A percentile compares a stretch with the other conserved stretches of the same genome.
Evolutionary conservation across 2,113 vertebrate genomes (phyloP).

Genomic region (Arizona elegans): DNA sequence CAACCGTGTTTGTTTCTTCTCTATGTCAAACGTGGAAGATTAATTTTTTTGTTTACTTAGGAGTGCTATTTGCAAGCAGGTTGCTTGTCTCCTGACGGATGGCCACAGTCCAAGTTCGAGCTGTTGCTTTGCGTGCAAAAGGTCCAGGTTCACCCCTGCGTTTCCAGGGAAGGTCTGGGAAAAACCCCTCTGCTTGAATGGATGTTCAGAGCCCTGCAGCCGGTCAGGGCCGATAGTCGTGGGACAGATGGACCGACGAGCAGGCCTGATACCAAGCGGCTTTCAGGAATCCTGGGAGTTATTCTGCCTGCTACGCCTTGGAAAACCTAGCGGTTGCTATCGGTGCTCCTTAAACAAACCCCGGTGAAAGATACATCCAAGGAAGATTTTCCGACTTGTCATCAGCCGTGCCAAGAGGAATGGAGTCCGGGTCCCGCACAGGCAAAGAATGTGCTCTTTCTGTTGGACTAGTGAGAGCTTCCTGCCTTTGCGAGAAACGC

Average conservation of each 20-base stretch:
- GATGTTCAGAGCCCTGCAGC: background rate
- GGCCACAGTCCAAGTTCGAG: background rate
- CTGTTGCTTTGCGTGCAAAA: background rate
- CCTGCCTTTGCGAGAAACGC: background rate
- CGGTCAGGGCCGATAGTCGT: background rate
- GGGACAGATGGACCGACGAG: background rate
- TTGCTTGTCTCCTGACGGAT: background rate
- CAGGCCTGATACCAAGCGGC: background rate
- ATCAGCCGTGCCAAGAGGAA: background rate
- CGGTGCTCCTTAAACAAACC: background rate
- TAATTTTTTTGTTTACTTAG: background rate
- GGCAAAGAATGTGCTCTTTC: background rate
- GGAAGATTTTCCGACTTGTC: background rate
- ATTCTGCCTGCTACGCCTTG: background rate
- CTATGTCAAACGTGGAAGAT: background rate
- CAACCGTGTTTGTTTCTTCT: background rate
- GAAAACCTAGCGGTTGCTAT: background rate
- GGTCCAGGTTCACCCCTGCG: background rate
- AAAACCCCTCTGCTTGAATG: background rate
- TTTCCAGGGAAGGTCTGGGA: background rate
- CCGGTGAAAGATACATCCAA: background rate
- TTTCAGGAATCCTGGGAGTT: background rate
- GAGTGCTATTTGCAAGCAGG: too few relatives aligned
- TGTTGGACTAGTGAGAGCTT: background rate
- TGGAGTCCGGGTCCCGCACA: background rate